Evolutionary conservation across 2,888 invertebrate species (phyloP).

Genomic region (Hydropsyche betteni): DNA sequence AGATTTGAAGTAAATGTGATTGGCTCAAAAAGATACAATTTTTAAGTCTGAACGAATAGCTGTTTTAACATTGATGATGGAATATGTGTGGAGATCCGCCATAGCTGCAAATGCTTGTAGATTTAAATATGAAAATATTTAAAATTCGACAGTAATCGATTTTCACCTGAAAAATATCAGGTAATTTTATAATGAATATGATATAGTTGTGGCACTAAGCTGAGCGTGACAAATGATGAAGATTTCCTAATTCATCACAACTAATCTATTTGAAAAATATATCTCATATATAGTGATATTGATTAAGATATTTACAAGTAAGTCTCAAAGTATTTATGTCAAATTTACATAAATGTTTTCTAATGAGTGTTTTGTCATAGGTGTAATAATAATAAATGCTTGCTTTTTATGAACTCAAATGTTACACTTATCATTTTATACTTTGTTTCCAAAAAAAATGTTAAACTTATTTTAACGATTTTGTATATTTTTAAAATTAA

Average conservation of each 20-base stretch:
- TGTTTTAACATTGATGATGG: background rate
- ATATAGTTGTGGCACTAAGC: slow-evolving; percentile 41
- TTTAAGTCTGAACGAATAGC: slow-evolving; percentile 7
- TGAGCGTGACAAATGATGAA: slow-evolving; percentile 40
- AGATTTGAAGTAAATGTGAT: slow-evolving; percentile 16
- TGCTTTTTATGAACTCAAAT: slow-evolving; percentile 42
- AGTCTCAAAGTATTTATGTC: slow-evolving; percentile 50
- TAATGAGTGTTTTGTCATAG: slow-evolving; percentile 52
- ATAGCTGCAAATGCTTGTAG: no score
- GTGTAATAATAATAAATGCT: slow-evolving; percentile 43
- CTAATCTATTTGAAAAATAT: slow-evolving; percentile 47
- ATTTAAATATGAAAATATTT: no score
- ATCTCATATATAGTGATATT: slow-evolving; percentile 49
- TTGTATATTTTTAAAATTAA: slow-evolving; percentile 25
- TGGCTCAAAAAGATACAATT: slow-evolving; percentile 6
- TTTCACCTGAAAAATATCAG: slow-evolving; percentile 38
- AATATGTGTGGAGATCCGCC: background rate
- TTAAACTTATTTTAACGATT: background rate
- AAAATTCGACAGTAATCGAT: background rate
- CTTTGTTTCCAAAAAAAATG: slow-evolving; percentile 14
- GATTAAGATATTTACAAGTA: slow-evolving; percentile 50
- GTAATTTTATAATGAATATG: slow-evolving; percentile 7
- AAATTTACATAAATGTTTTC: slow-evolving; percentile 52
- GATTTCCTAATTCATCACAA: slow-evolving; percentile 47
- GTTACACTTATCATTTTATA: slow-evolving; percentile 4